These are phyloP conservation scores for Pseudochaenichthys georgianus DNA, from an alignment of 2,797 vertebrate species.

Conservation along the genomic window DNA sequence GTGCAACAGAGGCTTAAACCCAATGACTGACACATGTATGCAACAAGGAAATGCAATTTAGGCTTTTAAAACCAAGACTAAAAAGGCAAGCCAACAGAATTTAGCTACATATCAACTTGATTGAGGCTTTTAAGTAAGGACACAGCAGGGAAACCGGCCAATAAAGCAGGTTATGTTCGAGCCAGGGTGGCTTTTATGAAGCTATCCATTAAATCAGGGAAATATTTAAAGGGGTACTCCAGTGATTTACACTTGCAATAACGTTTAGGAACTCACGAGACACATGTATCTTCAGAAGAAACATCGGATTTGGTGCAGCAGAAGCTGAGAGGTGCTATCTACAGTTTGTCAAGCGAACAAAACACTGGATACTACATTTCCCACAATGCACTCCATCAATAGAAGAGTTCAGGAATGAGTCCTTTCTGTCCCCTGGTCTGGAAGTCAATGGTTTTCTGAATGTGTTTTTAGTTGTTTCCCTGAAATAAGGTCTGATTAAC, in stretches of 20 bases:
- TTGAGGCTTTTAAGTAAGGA: slow-evolving; percentile 4
- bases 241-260: slow-evolving; percentile 1
- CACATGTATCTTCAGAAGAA: background rate
- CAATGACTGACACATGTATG: too few relatives aligned
- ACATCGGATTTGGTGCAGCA: background rate
- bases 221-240: background rate
- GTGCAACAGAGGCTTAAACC: background rate
- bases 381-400: background rate
- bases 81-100: background rate
- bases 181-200: background rate
- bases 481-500: too few relatives aligned
- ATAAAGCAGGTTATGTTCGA: slow-evolving; percentile 25
- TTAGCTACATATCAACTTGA: slow-evolving; percentile 16
- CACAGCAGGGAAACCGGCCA: slow-evolving; percentile 27
- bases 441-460: too few relatives aligned
- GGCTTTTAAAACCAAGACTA: slow-evolving; percentile 13
- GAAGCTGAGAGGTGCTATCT: background rate
- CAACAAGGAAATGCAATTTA: slow-evolving; percentile 3
- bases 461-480: too few relatives aligned
- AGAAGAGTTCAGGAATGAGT: too few relatives aligned
- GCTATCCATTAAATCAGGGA: background rate
- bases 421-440: too few relatives aligned
- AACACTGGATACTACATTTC: background rate
- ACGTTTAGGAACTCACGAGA: background rate
- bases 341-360: background rate